Conservation (phyloP, 2,113 vertebrate species). For the Willisornis vidua region DNA sequence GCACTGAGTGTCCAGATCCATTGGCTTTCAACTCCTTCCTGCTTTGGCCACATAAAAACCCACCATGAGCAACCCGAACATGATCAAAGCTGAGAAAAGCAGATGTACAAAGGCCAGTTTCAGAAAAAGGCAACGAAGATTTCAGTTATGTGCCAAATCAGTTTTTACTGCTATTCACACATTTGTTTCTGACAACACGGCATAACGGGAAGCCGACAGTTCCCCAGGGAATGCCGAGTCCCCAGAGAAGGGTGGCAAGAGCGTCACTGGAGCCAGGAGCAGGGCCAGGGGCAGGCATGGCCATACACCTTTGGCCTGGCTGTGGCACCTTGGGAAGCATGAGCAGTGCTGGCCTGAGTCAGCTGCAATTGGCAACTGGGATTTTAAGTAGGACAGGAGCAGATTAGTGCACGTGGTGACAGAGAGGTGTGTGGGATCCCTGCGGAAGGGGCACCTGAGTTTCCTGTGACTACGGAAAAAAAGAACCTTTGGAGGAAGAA, state of each 20-base stretch:
- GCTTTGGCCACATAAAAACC: neutral
- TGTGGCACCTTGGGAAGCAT: neutral
- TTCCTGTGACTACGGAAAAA: neutral
- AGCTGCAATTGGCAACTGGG: slow-evolving; percentile 27
- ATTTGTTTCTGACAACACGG: neutral
- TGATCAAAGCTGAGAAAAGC: neutral
- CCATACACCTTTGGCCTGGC: neutral
- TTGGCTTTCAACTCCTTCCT: neutral
- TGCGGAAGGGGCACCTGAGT: slow-evolving; percentile 66
- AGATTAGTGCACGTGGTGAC: neutral
- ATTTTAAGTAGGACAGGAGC: neutral
- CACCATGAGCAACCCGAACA: neutral
- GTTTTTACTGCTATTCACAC: neutral
- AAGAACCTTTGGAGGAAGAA: neutral
- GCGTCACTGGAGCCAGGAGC: neutral
- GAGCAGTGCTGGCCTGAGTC: slow-evolving; percentile 44
- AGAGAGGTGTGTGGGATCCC: neutral
- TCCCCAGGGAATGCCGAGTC: neutral
- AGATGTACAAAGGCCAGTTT: neutral
- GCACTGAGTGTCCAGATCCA: neutral
- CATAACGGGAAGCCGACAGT: neutral
- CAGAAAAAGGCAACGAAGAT: slow-evolving; percentile 27
- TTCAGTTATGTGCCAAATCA: neutral
- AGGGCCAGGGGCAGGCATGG: neutral
- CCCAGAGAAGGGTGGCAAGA: neutral